Evolutionary conservation across 1,140 invertebrate genomes (phyloP).

Genomic region (Neodiprion pinetum): DNA sequence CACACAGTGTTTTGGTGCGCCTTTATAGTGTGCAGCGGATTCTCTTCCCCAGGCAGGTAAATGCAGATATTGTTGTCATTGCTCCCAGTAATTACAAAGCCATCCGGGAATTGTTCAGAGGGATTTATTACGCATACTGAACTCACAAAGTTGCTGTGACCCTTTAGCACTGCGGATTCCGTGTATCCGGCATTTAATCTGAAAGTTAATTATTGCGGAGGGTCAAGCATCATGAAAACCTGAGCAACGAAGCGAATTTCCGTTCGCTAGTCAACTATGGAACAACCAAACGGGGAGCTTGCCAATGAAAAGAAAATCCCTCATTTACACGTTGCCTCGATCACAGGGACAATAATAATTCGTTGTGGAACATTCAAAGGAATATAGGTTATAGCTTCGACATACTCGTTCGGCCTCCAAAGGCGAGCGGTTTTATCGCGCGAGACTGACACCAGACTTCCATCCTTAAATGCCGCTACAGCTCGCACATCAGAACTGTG

Average conservation of each 20-base stretch:
- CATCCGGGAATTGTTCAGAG: constrained; percentile 72
- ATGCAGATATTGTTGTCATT: constrained; percentile 86
- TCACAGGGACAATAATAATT: too few species aligned
- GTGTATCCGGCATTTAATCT: constrained; percentile 54
- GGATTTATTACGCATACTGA: constrained; percentile 79
- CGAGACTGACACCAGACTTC: constrained; percentile 82
- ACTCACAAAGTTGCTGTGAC: constrained; percentile 87
- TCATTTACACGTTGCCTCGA: too few species aligned
- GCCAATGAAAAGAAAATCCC: too few species aligned
- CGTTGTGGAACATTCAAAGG: too few species aligned
- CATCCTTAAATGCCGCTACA: constrained; percentile 71
- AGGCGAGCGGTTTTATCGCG: constrained; percentile 85
- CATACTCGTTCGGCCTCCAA: constrained; percentile 82
- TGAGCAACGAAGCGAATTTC: too few species aligned
- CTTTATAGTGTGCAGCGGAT: constrained; percentile 71
- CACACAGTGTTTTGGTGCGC: constrained; percentile 85
- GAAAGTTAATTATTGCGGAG: not conserved
- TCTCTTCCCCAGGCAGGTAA: constrained; percentile 69
- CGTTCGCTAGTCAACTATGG: too few species aligned
- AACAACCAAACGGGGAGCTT: too few species aligned
- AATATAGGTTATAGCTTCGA: constrained; percentile 25
- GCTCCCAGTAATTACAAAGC: constrained; percentile 86
- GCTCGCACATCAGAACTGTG: constrained; percentile 86
- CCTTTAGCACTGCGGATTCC: constrained; percentile 74
- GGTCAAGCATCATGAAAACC: too few species aligned